phyloP scores from a whole-genome alignment of 2,797 vertebrate species.

The Liasis olivaceus region DNA sequence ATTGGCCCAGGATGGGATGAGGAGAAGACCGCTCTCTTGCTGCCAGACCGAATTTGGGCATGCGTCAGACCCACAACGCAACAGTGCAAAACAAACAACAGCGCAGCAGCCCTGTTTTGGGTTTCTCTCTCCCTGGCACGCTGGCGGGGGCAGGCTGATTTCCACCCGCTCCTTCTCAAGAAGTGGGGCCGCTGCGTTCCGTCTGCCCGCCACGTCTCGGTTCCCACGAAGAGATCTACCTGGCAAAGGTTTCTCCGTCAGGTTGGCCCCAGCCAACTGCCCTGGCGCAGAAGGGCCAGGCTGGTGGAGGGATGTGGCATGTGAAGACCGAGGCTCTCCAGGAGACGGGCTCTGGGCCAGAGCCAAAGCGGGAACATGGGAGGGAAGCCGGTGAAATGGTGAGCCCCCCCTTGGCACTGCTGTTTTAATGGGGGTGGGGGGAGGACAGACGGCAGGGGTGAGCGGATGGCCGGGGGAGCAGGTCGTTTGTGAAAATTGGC shows the following conservation, averaged over 20 bases:
- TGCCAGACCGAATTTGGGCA: constrained; percentile 16
- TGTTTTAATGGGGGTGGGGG: background rate
- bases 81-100: constrained; percentile 55
- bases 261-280: background rate
- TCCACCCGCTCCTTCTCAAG: background rate
- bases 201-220: constrained; percentile 2
- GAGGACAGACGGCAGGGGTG: background rate
- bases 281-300: constrained; percentile 16
- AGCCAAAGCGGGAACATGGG: constrained; percentile 80
- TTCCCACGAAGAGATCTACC: background rate
- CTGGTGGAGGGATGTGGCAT: constrained; percentile 53
- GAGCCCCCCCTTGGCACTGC: constrained; percentile 61
- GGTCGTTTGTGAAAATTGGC: background rate
- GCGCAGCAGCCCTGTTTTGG: constrained; percentile 36
- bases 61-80: constrained; percentile 61
- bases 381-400: constrained; percentile 90
- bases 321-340: constrained; percentile 46
- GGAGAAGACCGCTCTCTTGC: background rate
- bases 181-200: background rate
- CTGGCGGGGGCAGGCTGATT: background rate
- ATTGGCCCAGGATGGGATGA: constrained; percentile 59
- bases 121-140: background rate
- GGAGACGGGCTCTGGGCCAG: constrained; percentile 53
- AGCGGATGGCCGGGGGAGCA: constrained; percentile 8
- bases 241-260: constrained; percentile 2